Base-by-base conservation (phyloP, 64 coral and sea anemone genomes). In the Pocillopora verrucosa region DNA sequence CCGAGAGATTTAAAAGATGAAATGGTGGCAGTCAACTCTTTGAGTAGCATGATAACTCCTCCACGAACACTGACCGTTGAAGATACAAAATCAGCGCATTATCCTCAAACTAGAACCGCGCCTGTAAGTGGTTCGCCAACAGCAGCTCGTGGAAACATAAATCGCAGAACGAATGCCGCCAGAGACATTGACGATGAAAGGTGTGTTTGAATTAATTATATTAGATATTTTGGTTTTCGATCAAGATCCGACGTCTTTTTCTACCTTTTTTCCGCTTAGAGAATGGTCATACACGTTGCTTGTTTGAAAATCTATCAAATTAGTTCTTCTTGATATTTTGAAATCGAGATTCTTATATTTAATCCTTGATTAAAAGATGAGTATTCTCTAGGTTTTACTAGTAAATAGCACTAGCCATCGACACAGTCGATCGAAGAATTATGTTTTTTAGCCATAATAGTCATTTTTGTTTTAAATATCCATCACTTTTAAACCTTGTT, bases 51-150 rank as follows among this genome's bases (percentile, higher is more conserved):
- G 97, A 61, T 76, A 22, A 99, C 97, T 65, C 97, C 97, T 13
- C 97, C 97, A 62, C 86, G 97, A 19, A 99, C 93, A 60, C 59
- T 99, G 80, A 99, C 97, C 0, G 97, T 99, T 17, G 94, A 99
- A 79, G 91, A 99, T 64, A 86, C 97, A 63, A 88, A 89, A 24
- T 93, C 95, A 10, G 95, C 95, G 0, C 67, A 93, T 74, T 96
- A 96, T 60, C 91, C 95, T 45, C 88, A 93, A 74, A 75, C 82
- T 1, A 87, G 90, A 63, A 45, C 88, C 1, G 68, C 62, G 14
- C 15, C 83, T 26, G 41, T 51, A 51, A 51, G 41, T 51, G 58
- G 41, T 4, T 84, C 86, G 72, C 83, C 62, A 24, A 61, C 88
- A 1, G 67, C 76, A 89, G 74, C 16, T 38, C 26, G 72, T 34